These are phyloP conservation scores for Larimichthys crocea DNA, from an alignment of 2,113 vertebrate species.

Conservation along the genomic window DNA sequence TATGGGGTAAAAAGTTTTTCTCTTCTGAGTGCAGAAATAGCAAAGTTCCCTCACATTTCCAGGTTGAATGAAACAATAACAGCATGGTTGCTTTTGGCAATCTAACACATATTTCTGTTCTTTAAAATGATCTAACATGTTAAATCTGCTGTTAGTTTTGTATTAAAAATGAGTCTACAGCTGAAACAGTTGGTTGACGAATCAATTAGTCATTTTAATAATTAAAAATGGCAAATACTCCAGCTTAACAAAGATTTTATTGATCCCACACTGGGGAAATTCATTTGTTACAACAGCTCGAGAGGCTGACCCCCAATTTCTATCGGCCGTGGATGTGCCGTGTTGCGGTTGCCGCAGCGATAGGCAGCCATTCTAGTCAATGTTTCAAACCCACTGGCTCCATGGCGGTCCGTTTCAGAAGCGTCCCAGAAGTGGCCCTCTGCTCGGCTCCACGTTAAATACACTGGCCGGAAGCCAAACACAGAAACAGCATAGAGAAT, in stretches of 20 bases:
- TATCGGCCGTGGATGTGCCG: no score
- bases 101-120: background rate
- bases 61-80: background rate
- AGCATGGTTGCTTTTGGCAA: background rate
- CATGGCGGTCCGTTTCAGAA: no score
- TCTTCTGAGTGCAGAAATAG: conserved; percentile 4
- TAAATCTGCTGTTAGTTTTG: background rate
- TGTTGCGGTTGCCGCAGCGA: no score
- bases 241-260: background rate
- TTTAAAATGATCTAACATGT: background rate
- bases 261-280: no score
- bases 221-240: background rate
- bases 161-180: background rate
- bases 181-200: background rate
- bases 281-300: no score
- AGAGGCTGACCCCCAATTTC: no score
- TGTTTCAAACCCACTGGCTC: no score
- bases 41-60: background rate
- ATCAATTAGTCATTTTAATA: background rate
- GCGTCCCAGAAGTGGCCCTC: no score
- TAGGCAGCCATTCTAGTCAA: no score
- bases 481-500: no score
- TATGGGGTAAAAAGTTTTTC: conserved; percentile 16
- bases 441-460: no score
- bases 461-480: no score